Conservation (phyloP, 2,113 vertebrate species). For the Equus przewalskii region DNA sequence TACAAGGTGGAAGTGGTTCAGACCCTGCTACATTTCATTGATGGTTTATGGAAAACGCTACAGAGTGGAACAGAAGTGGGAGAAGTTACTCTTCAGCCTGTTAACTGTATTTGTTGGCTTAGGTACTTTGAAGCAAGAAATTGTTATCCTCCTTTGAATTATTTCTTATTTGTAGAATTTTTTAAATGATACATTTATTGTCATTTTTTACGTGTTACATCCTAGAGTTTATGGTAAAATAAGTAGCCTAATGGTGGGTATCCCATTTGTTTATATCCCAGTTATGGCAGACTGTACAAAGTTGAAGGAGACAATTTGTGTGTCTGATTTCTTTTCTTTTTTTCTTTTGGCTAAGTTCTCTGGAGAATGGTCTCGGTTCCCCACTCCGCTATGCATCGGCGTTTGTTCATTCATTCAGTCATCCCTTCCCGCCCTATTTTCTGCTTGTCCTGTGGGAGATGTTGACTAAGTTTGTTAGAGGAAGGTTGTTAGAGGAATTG, state of each 20-base stretch:
- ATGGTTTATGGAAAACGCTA: not conserved
- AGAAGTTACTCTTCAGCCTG: not conserved
- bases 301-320: not conserved
- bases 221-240: not conserved
- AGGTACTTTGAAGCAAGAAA: not conserved
- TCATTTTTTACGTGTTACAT: not conserved
- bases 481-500: not conserved
- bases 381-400: too few species aligned
- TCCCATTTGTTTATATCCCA: too few species aligned
- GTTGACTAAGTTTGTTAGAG: not conserved
- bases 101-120: not conserved
- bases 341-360: not conserved
- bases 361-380: not conserved
- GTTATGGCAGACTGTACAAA: not conserved
- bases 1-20: rapidly evolving
- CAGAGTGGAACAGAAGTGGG: not conserved
- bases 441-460: not conserved
- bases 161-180: not conserved
- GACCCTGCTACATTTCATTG: not conserved
- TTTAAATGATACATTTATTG: not conserved
- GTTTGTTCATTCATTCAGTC: not conserved
- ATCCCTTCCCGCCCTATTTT: too few species aligned
- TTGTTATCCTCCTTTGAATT: not conserved
- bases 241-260: not conserved
- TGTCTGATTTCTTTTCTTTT: not conserved